Base-by-base conservation (phyloP, 2,113 vertebrate genomes). In the Polypterus bichir region DNA sequence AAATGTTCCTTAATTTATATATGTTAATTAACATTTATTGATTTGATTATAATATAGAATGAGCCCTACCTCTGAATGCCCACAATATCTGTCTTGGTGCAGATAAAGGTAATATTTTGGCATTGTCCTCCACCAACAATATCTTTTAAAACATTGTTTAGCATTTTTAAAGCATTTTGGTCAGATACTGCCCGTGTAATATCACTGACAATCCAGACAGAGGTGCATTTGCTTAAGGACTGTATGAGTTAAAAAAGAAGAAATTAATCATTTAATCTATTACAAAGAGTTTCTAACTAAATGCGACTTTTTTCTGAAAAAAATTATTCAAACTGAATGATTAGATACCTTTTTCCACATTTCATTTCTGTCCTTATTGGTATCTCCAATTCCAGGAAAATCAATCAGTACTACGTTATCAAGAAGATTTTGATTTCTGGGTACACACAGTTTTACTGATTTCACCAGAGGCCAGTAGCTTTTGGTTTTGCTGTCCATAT, bases 391-490 rank as follows among this genome's bases (percentile, higher is more conserved):
- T 66, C 75, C 77, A 65, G 73, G 75, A 70, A 78, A 67, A 44
- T 78, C 76, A 61, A 76, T 73, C 47, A 74, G 46, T 56, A 70
- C 74, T 61, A 78, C 59, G 6, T 71, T 63, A 61, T 64, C 61
- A 1, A 73, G 74, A 59, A 73, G 46, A 2, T 59, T 49, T 45
- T 49, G 48, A 10, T 55, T 66, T 2, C 48, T 3, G 0, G 72
- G 76, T 27, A 78, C 71, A 54, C 6, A 70, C 57, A 76, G 7
- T 9, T 65, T 78, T 53, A 78, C 69, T 69, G 69, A 69, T 55
- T 75, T 75, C 58, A 79, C 74, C 3, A 79, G 57, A 1, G 77
- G 77, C 75, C 74, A 79, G 5, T 68, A 77, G 48, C 44, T 61
- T 1, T 10, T 64, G 27, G 27, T 27, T 27, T 27, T 27, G 27